These are phyloP conservation scores for Drepana falcataria DNA, from an alignment of 2,888 invertebrate genomes.

Conservation along the genomic window DNA sequence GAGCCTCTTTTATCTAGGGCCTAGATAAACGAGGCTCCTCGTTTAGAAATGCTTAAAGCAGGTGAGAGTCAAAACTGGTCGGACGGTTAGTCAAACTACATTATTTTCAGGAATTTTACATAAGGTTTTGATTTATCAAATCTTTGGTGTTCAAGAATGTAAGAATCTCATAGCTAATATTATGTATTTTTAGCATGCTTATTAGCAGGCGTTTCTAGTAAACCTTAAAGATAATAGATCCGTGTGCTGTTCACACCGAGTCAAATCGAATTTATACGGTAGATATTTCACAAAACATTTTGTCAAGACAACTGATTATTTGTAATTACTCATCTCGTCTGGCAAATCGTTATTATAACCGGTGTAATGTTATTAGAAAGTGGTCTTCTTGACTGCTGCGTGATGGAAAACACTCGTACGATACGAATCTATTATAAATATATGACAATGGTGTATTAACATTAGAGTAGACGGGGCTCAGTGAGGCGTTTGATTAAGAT, in stretches of 20 bases:
- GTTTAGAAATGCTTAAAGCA: too few species aligned
- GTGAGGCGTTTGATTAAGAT: slow-evolving; percentile 43
- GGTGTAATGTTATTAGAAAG: slow-evolving; percentile 46
- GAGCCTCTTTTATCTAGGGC: too few species aligned
- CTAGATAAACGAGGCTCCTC: too few species aligned
- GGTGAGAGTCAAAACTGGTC: too few species aligned
- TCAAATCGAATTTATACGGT: slow-evolving; percentile 65
- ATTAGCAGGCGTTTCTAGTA: not conserved
- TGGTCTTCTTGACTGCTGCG: slow-evolving; percentile 23
- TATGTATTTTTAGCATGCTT: not conserved
- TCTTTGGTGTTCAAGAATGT: slow-evolving; percentile 3
- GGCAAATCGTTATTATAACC: slow-evolving; percentile 67
- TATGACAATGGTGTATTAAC: slow-evolving; percentile 65
- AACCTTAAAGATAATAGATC: slow-evolving; percentile 10
- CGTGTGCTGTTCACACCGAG: slow-evolving; percentile 31
- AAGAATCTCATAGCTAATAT: slow-evolving; percentile 7
- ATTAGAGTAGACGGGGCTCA: slow-evolving; percentile 52
- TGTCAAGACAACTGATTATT: slow-evolving; percentile 60
- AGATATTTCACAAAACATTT: slow-evolving; percentile 67
- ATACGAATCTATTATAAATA: slow-evolving; percentile 61
- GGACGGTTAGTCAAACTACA: too few species aligned
- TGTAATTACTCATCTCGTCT: slow-evolving; percentile 67
- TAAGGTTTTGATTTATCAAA: too few species aligned
- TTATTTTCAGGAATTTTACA: too few species aligned
- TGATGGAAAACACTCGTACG: slow-evolving; percentile 41